Evolutionary conservation across 1,140 invertebrate genomes (phyloP).

Genomic region (Aphaenogaster floridana): DNA sequence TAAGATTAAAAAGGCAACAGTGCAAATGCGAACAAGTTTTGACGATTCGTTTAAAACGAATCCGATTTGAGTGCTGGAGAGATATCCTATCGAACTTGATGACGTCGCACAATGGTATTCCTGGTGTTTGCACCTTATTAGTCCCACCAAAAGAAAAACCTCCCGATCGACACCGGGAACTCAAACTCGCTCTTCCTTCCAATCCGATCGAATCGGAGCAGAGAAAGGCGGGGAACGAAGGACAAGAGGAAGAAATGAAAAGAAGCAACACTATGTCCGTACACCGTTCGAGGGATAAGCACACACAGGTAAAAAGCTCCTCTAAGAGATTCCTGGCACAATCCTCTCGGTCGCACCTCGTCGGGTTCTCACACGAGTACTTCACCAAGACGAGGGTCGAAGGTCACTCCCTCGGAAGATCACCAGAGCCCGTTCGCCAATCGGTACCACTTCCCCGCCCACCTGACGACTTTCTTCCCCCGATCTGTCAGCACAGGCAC

Average conservation of each 20-base stretch:
- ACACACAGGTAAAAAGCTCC: conserved; percentile 44
- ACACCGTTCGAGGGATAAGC: conserved; percentile 28
- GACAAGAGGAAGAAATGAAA: conserved; percentile 28
- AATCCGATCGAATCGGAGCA: not conserved
- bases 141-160: not conserved
- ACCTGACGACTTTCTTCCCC: conserved; percentile 10
- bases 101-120: conserved; percentile 28
- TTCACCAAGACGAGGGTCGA: conserved; percentile 43
- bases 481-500: conserved; percentile 46
- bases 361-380: conserved; percentile 47
- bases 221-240: not conserved
- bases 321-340: conserved; percentile 24
- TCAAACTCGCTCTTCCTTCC: not conserved
- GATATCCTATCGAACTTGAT: conserved; percentile 20
- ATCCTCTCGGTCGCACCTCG: conserved; percentile 25
- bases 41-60: not conserved
- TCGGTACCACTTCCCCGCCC: conserved; percentile 12
- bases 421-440: conserved; percentile 54
- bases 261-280: conserved; percentile 39
- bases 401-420: conserved; percentile 46
- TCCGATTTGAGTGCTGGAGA: not conserved
- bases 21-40: not conserved
- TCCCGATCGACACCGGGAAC: not conserved
- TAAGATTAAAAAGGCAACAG: not conserved
- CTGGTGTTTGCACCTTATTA: not conserved